A percentile compares a stretch with the other conserved stretches of the same genome.
phyloP scores from a whole-genome alignment of 1,140 invertebrate species.

The Bombyx mandarina region DNA sequence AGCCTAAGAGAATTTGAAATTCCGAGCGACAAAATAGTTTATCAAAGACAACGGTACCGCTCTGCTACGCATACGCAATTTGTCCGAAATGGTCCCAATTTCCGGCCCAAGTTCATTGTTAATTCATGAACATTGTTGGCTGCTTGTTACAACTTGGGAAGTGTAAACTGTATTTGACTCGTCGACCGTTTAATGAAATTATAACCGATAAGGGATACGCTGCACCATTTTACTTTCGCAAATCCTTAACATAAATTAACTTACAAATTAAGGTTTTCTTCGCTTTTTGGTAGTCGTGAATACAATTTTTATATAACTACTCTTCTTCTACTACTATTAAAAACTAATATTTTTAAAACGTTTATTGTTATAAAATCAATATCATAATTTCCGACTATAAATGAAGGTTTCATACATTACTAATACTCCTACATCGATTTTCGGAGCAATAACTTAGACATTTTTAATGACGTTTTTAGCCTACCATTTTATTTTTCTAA shows the following conservation, averaged over 20 bases:
- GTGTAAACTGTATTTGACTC: constrained; percentile 21
- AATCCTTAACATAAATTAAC: not conserved
- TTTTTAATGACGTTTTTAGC: too few species aligned
- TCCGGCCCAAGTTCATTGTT: constrained; percentile 29
- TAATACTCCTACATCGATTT: too few species aligned
- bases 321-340: too few species aligned
- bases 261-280: too few species aligned
- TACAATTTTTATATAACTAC: too few species aligned
- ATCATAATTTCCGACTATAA: too few species aligned
- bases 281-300: too few species aligned
- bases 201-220: constrained; percentile 15
- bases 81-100: constrained; percentile 27
- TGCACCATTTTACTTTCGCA: not conserved
- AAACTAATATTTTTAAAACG: too few species aligned
- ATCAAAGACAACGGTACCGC: constrained; percentile 15
- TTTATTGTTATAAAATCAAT: too few species aligned
- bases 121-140: constrained; percentile 38
- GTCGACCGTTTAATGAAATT: constrained; percentile 20
- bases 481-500: too few species aligned
- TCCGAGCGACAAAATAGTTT: constrained; percentile 19
- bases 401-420: too few species aligned
- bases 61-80: constrained; percentile 22
- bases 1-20: constrained; percentile 3
- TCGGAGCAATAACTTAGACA: too few species aligned
- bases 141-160: constrained; percentile 26